Conservation (phyloP, 2,797 vertebrate genomes). For the Cyclura pinguis region DNA sequence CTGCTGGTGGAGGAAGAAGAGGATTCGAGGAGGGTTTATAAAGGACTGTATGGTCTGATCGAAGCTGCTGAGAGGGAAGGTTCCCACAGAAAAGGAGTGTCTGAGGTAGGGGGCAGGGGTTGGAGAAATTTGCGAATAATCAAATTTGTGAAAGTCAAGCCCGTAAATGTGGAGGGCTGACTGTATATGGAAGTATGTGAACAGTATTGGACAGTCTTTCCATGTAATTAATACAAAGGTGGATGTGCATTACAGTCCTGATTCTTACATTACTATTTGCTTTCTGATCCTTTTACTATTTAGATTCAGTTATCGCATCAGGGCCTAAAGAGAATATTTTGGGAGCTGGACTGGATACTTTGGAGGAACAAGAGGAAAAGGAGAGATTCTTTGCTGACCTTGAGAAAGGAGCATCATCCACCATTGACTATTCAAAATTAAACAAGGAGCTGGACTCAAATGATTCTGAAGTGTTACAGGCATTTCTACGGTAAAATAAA, state of each 20-base stretch:
- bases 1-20: no score
- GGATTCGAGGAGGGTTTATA: no score
- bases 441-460: constrained; percentile 89
- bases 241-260: not conserved
- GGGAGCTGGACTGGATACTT: constrained; percentile 84
- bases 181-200: no score
- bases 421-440: constrained; percentile 88
- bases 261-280: constrained; percentile 22
- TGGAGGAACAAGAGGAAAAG: constrained; percentile 92
- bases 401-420: constrained; percentile 84
- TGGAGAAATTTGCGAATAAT: no score
- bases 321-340: constrained; percentile 68
- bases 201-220: not conserved
- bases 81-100: no score
- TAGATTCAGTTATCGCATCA: constrained; percentile 79
- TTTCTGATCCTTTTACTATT: constrained; percentile 37
- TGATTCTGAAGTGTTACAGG: constrained; percentile 74
- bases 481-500: constrained; percentile 75
- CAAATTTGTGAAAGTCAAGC: no score
- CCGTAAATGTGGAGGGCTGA: no score
- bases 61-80: no score
- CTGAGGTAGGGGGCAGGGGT: no score
- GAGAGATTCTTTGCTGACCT: constrained; percentile 87
- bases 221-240: not conserved
- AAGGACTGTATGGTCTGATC: no score